These are phyloP conservation scores for Pasiphila rectangulata DNA, from an alignment of 2,888 invertebrate species.

Conservation along the genomic window DNA sequence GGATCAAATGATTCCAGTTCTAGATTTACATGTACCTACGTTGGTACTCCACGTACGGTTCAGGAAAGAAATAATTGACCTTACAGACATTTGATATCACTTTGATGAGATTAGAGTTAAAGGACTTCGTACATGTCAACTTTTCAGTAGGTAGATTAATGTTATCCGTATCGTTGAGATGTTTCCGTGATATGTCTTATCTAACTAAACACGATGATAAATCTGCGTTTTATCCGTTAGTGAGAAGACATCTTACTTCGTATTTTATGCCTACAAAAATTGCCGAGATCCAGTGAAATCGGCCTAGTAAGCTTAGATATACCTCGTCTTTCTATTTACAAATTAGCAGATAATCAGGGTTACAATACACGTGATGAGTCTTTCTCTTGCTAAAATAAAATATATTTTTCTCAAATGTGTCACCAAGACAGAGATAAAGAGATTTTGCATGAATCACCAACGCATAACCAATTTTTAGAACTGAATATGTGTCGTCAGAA, in stretches of 20 bases:
- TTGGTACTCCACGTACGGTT: constrained; percentile 4
- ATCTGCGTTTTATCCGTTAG: constrained; percentile 14
- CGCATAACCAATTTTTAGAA: constrained; percentile 12
- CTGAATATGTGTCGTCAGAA: background rate
- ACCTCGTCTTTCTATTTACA: too few species aligned
- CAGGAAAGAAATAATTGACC: constrained; percentile 6
- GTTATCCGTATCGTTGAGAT: background rate
- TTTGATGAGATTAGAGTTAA: constrained; percentile 8
- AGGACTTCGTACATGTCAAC: constrained; percentile 8
- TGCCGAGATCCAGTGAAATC: too few species aligned
- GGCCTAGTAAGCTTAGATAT: too few species aligned
- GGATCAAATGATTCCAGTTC: constrained; percentile 12
- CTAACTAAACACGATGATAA: constrained; percentile 9
- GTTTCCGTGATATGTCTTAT: background rate
- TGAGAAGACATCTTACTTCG: background rate
- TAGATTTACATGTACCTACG: background rate
- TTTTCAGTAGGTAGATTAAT: constrained; percentile 4
- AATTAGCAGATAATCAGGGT: background rate
- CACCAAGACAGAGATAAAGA: background rate
- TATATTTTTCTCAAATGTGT: constrained; percentile 6
- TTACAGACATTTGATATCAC: constrained; percentile 7
- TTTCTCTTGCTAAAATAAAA: background rate
- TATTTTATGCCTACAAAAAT: too few species aligned
- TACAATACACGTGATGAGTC: background rate
- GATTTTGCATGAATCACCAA: constrained; percentile 4